Evolutionary conservation across 2,113 vertebrate species (phyloP).

Genomic region (Crotalus helleri): DNA sequence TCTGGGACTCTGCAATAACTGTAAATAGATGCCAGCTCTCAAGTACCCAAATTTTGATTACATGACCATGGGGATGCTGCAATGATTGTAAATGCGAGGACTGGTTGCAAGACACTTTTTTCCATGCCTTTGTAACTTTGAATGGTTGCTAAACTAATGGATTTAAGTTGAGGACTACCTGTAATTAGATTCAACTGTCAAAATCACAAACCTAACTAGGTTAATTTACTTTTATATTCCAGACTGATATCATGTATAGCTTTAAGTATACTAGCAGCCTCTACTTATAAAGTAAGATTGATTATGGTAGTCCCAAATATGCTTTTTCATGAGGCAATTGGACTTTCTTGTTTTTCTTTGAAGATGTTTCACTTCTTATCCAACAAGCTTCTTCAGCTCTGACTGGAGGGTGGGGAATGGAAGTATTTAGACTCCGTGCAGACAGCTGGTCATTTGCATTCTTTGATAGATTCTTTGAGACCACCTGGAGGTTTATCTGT

Average conservation of each 20-base stretch:
- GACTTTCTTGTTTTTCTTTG: too few species aligned
- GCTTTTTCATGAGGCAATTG: too few species aligned
- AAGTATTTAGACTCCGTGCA: too few species aligned
- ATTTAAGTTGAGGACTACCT: not conserved
- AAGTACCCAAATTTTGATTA: too few species aligned
- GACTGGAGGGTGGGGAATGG: too few species aligned
- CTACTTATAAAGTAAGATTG: not conserved
- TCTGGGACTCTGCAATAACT: not conserved
- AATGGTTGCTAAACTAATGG: not conserved
- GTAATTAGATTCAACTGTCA: not conserved
- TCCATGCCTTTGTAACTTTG: not conserved
- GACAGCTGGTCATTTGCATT: too few species aligned
- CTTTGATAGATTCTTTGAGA: too few species aligned
- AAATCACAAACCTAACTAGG: not conserved
- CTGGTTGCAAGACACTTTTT: not conserved
- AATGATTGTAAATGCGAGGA: not conserved
- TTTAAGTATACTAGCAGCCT: not conserved
- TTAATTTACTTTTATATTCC: not conserved
- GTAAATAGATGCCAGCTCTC: not conserved
- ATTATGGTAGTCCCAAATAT: not conserved
- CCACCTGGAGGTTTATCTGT: too few species aligned
- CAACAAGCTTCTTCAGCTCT: too few species aligned
- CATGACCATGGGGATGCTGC: too few species aligned
- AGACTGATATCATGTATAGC: not conserved
- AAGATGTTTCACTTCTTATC: too few species aligned